These are phyloP conservation scores for Galaxias olidus DNA, from an alignment of 2,797 vertebrate genomes.

Conservation along the genomic window DNA sequence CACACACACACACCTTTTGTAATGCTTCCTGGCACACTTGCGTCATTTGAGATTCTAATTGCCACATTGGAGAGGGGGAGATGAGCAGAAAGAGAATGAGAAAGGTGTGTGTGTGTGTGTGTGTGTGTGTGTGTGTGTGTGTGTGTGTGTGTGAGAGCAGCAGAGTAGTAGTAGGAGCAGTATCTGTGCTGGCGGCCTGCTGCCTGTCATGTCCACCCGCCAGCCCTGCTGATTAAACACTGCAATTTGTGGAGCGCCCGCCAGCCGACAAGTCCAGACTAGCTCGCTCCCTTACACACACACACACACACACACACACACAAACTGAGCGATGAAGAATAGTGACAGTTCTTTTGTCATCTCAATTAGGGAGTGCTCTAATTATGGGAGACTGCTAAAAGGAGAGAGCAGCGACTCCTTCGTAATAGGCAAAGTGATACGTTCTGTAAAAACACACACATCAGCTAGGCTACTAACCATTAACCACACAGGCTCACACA, in stretches of 20 bases:
- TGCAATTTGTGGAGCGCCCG: constrained; percentile 36
- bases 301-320: constrained; percentile 22
- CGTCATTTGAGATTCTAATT: constrained; percentile 31
- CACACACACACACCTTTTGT: constrained; percentile 3
- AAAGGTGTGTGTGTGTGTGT: background rate
- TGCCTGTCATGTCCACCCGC: constrained; percentile 38
- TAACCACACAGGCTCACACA: no score
- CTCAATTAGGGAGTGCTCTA: background rate
- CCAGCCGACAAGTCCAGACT: constrained; percentile 18
- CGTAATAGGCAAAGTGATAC: no score
- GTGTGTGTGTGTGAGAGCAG: background rate
- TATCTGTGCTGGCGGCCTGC: constrained; percentile 20
- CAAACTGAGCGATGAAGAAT: constrained; percentile 3
- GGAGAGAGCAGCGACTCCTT: no score
- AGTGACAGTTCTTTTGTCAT: background rate
- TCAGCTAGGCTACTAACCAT: no score
- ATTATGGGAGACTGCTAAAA: background rate
- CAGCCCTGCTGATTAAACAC: constrained; percentile 44
- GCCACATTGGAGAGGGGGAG: constrained; percentile 5
- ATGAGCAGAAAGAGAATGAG: constrained; percentile 7
- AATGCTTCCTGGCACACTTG: constrained; percentile 9
- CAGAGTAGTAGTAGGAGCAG: background rate
- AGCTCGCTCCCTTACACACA: constrained; percentile 18
- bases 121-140: constrained; percentile 13
- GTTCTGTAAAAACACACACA: no score